Percentiles rank a stretch among this genome's conserved stretches.
Conservation (phyloP, 2,113 vertebrate genomes). For the Ciconia stormi region DNA sequence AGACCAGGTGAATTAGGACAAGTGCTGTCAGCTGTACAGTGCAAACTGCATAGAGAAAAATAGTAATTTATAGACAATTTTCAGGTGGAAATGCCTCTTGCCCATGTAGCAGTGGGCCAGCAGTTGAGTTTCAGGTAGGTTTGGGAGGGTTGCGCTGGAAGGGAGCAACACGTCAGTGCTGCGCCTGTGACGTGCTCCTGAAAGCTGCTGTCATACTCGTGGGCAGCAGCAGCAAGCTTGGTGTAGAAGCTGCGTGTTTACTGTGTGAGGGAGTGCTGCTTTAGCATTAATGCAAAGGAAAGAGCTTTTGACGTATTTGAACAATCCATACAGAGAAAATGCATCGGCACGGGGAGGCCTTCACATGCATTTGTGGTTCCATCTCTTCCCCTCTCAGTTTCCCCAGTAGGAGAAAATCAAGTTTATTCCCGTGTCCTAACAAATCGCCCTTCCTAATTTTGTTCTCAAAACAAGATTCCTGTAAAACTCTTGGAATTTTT, state of each 20-base stretch:
- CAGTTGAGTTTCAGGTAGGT: background rate
- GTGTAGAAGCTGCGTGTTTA: accelerated
- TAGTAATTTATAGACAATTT: accelerated
- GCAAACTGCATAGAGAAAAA: too few relatives aligned
- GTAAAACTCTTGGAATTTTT: background rate
- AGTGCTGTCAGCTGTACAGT: background rate
- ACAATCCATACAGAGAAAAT: accelerated
- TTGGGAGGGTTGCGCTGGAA: background rate
- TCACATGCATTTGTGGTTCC: background rate
- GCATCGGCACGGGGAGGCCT: accelerated
- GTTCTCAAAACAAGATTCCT: background rate
- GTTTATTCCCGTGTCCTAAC: background rate
- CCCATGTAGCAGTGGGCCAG: accelerated
- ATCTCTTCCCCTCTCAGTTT: background rate
- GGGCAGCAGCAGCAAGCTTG: background rate
- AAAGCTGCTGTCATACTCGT: accelerated
- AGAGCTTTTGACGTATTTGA: background rate
- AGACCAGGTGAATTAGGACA: too few relatives aligned
- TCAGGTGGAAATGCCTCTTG: background rate
- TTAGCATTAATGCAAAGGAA: accelerated
- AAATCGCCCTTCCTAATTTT: background rate
- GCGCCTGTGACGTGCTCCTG: accelerated
- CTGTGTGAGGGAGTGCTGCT: background rate
- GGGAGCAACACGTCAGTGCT: background rate
- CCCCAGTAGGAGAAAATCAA: background rate